Evolutionary conservation across 2,113 vertebrate genomes (phyloP).

Genomic region (Calonectris borealis): DNA sequence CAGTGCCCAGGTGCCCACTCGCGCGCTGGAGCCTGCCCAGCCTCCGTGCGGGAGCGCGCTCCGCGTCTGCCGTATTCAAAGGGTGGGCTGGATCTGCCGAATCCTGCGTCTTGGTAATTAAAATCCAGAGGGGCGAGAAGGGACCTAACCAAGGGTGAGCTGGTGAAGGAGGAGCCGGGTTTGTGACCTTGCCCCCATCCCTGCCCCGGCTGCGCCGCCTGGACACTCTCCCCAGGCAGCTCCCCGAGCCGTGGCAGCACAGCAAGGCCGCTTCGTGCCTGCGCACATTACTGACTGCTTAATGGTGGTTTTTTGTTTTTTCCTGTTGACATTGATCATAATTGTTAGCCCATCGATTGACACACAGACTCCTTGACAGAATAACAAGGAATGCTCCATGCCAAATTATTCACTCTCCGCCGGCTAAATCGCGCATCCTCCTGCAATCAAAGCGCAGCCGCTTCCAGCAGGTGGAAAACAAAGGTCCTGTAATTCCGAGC

Average conservation of each 20-base stretch:
- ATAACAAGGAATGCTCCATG: neutral
- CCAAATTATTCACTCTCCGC: neutral
- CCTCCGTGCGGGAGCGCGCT: fast-evolving
- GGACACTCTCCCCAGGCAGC: neutral
- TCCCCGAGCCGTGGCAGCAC: neutral
- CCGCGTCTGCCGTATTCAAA: fast-evolving
- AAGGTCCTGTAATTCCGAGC: neutral
- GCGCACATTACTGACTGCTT: neutral
- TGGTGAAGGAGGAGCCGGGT: neutral
- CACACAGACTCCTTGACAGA: neutral
- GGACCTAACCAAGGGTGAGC: neutral
- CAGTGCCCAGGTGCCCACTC: fast-evolving
- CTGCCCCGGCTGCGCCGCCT: neutral
- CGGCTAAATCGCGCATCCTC: neutral
- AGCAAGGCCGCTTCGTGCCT: neutral
- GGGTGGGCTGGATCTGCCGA: neutral
- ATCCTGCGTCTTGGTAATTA: neutral
- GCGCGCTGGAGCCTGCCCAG: fast-evolving
- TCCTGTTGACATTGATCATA: slow-evolving; percentile 53
- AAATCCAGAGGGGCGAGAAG: neutral
- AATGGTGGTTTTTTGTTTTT: neutral
- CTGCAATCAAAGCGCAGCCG: neutral
- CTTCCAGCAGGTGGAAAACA: neutral
- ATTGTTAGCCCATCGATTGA: slow-evolving; percentile 54
- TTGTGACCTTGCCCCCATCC: neutral